Base-by-base conservation (phyloP, 2,888 invertebrate genomes). In the Pheosia gnoma region DNA sequence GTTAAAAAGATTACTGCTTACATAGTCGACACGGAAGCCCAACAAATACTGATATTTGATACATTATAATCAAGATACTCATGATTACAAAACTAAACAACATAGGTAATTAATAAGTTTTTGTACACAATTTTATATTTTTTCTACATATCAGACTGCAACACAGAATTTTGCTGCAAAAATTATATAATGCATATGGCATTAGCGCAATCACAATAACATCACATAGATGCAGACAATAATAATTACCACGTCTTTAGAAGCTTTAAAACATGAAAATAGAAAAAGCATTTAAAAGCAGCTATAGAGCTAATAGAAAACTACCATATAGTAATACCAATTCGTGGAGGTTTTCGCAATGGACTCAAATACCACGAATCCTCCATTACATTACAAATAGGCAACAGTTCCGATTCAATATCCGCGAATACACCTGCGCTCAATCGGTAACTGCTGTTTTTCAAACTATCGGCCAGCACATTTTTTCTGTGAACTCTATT, bases 31-130 rank as follows among this genome's bases (percentile, higher is more conserved):
- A 67, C 49, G 81, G 25, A 87, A 88, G 79, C 84, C 85, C 8
- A 60, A 80, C 73, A 76, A 79, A 76, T 55, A 62, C 68, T 66
- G 84, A 78, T 71, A 86, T 79, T 71, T 78, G 82, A 86, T 86
- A 84, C 78, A 68, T 71, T 71, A 83, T 25, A 25, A 25, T 25
- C 25, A 25, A 25, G 83, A 83, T 77, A 80, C 78, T 64, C 64
- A 67, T 68, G 66, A 77, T 76, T 74, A 75, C 67, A 74, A 70
- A 74, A 66, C 68, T 76, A 65, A 66, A 64, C 64, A 66, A 74
- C 55, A 51, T 67, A 63, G 64, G 4, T 10, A 45, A 8, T 4
- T 45, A 41, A 7, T 45, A 10, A 8, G 45, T 45, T 45, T 45
- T 45, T 41, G 41, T 10, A 45, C 41, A 2, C 7, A 41, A 41